These are phyloP conservation scores for Drosophila sulfurigaster DNA, from an alignment of 1,140 invertebrate genomes.

Conservation along the genomic window DNA sequence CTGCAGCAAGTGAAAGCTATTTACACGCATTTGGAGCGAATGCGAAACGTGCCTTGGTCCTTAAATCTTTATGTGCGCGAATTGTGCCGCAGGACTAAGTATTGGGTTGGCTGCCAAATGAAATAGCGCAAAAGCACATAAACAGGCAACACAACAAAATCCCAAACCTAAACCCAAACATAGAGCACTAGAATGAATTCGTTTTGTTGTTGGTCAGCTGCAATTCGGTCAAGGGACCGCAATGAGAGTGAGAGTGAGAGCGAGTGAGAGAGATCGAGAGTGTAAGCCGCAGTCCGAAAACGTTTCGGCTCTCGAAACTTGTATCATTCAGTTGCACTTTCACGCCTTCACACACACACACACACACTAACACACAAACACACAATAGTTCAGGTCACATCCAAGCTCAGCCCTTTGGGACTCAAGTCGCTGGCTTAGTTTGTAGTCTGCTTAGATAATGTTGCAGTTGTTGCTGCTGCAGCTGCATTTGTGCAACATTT, in stretches of 20 bases:
- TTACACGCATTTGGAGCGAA: slow-evolving; percentile 68
- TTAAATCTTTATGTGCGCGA: slow-evolving; percentile 67
- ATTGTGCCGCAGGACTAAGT: slow-evolving; percentile 29
- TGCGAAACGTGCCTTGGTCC: slow-evolving; percentile 67
- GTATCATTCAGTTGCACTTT: slow-evolving; percentile 44
- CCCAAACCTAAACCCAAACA: neutral
- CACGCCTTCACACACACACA: slow-evolving; percentile 29
- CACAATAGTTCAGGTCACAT: too few relatives aligned
- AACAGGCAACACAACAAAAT: slow-evolving; percentile 28
- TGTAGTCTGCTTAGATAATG: slow-evolving; percentile 67
- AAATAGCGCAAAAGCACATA: slow-evolving; percentile 34
- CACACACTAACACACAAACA: too few relatives aligned
- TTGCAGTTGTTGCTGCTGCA: slow-evolving; percentile 55
- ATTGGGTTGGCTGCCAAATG: slow-evolving; percentile 8
- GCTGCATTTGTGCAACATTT: slow-evolving; percentile 28
- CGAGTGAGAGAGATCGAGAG: neutral
- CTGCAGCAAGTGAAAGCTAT: slow-evolving; percentile 75
- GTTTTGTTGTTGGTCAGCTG: slow-evolving; percentile 40
- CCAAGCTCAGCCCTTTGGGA: neutral
- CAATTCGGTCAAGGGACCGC: slow-evolving; percentile 41
- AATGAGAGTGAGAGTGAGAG: neutral
- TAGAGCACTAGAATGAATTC: slow-evolving; percentile 21
- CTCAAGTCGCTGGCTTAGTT: slow-evolving; percentile 31
- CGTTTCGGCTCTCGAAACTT: slow-evolving; percentile 2
- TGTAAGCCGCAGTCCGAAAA: slow-evolving; percentile 3